Evolutionary conservation across 2,888 invertebrate species (phyloP), one percentile per base, ranked within the genome.

Genomic region (Fabriciana adippe): DNA sequence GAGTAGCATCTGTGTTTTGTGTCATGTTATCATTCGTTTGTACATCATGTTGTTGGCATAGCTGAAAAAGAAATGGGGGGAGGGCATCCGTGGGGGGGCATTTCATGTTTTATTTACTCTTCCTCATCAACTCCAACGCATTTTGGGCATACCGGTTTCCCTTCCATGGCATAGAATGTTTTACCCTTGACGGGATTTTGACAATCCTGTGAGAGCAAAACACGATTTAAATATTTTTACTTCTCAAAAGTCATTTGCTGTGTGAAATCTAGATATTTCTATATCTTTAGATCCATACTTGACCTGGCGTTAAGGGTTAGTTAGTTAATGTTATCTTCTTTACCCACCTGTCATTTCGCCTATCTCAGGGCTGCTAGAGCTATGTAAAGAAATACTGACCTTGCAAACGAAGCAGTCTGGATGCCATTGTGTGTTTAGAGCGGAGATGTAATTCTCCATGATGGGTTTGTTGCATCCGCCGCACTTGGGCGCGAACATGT

Each of bases 381-480:
- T 35, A 26, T 53, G 50, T 47, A 66, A 64, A 41, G 54, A 54
- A 51, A 83, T 88, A 90, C 97, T 94, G 94, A 99, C 99, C 96
- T 98, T 96, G 95, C 99, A 99, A 75, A 99, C 98, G 93, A 99
- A 99, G 92, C 99, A 99, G 85, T 99, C 97, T 13, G 99, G 96
- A 91, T 99, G 99, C 99, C 99, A 99, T 89, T 99, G 99, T 74
- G 97, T 96, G 92, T 98, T 98, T 76, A 99, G 94, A 63, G 99
- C 99, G 45, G 99, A 98, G 87, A 99, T 99, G 89, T 99, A 99
- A 90, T 99, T 99, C 92, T 98, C 98, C 96, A 98, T 98, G 81
- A 99, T 99, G 74, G 99, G 97, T 64, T 97, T 95, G 81, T 94
- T 96, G 94, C 99, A 99, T 54, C 98, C 99, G 63, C 98, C 98